Conservation (phyloP, 2,797 vertebrate genomes). For the Neopelma chrysocephalum region DNA sequence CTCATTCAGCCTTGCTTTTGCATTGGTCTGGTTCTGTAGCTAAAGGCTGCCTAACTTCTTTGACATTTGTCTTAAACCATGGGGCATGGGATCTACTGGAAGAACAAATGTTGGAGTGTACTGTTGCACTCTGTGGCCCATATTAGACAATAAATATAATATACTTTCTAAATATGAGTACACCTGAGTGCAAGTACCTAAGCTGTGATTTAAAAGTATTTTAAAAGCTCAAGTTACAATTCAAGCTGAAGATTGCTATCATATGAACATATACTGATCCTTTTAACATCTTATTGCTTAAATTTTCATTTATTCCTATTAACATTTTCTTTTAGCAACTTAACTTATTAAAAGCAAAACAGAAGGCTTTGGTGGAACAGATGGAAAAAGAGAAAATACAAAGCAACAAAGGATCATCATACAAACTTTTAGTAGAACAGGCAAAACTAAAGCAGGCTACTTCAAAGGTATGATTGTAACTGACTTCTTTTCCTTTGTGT, state of each 20-base stretch:
- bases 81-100: not conserved
- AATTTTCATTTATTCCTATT: constrained; percentile 76
- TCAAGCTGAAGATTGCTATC: constrained; percentile 38
- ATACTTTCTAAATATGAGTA: not conserved
- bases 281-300: constrained; percentile 71
- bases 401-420: constrained; percentile 99
- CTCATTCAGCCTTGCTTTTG: constrained; percentile 53
- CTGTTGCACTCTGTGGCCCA: not conserved
- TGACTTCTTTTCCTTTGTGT: constrained; percentile 50
- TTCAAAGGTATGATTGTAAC: constrained; percentile 88
- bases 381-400: constrained; percentile 99
- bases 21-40: constrained; percentile 40
- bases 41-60: constrained; percentile 38
- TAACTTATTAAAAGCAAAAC: constrained; percentile 99
- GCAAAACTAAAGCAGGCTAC: constrained; percentile 99
- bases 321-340: constrained; percentile 91
- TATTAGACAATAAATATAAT: not conserved
- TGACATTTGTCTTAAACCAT: not conserved
- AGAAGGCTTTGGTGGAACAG: constrained; percentile 99
- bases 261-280: constrained; percentile 62
- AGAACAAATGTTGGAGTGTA: not conserved
- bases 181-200: not conserved
- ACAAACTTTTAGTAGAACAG: constrained; percentile 98
- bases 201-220: not conserved
- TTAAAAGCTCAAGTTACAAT: not conserved